Percentiles rank a stretch among this genome's conserved stretches.
Evolutionary conservation across 1,140 invertebrate genomes (phyloP).

Genomic region (Augochlora pura): DNA sequence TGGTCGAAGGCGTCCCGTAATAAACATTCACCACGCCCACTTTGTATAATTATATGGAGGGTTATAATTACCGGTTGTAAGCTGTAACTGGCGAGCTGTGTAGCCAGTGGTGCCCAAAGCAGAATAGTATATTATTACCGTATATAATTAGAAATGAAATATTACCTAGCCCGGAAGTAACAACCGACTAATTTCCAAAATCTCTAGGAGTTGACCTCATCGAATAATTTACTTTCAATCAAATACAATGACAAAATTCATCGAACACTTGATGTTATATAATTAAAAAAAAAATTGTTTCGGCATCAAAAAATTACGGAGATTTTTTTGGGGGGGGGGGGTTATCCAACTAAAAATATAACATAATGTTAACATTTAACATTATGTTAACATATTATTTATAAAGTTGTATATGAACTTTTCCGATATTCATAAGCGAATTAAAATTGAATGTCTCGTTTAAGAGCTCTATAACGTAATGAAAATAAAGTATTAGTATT

Average conservation of each 20-base stretch:
- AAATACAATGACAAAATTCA: background rate
- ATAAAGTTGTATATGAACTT: too few species aligned
- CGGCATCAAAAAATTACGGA: background rate
- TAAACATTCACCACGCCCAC: constrained; percentile 63
- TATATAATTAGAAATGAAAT: constrained; percentile 38
- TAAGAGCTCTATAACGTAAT: too few species aligned
- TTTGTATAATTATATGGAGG: constrained; percentile 61
- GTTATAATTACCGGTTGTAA: constrained; percentile 62
- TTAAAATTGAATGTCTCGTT: too few species aligned
- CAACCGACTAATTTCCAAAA: constrained; percentile 37
- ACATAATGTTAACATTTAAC: too few species aligned
- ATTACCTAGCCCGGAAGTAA: constrained; percentile 41
- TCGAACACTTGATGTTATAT: background rate
- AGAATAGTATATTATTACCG: constrained; percentile 36
- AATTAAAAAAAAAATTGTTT: background rate
- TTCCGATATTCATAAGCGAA: too few species aligned
- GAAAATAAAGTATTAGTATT: too few species aligned
- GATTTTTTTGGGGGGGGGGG: background rate
- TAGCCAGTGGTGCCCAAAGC: constrained; percentile 35
- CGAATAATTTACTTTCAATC: background rate
- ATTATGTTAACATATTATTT: too few species aligned
- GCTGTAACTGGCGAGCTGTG: constrained; percentile 27
- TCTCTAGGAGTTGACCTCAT: background rate
- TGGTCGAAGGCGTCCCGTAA: constrained; percentile 43
- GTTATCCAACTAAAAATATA: too few species aligned